A percentile compares a stretch with the other conserved stretches of the same genome.
Evolutionary conservation across 2,888 invertebrate genomes (phyloP).

Genomic region (Junonia oenone): DNA sequence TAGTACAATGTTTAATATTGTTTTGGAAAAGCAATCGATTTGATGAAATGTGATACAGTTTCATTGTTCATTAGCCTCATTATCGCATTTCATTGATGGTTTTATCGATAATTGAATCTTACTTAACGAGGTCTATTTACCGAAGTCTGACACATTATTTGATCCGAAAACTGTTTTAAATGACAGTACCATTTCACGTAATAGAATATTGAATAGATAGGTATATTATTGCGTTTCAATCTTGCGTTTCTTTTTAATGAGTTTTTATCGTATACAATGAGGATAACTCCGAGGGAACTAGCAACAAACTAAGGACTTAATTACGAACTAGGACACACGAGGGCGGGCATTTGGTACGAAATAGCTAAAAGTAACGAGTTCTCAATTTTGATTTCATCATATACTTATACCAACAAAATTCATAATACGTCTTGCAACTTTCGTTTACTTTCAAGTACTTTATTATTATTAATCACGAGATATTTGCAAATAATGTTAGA

Average conservation of each 20-base stretch:
- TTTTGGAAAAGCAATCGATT: not conserved
- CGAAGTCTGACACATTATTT: constrained; percentile 18
- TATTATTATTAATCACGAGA: no score
- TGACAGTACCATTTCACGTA: constrained; percentile 7
- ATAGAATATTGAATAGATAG: constrained; percentile 8
- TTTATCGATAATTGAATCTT: constrained; percentile 30
- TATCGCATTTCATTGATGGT: constrained; percentile 23
- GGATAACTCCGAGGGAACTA: constrained; percentile 11
- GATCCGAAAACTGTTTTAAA: constrained; percentile 17
- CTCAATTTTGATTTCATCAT: constrained; percentile 1
- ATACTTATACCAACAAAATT: not conserved
- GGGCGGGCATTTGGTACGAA: constrained; percentile 13
- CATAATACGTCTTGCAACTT: not conserved
- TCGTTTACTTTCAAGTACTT: not conserved
- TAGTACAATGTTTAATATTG: constrained; percentile 16
- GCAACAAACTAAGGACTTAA: constrained; percentile 22
- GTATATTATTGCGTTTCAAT: constrained; percentile 6
- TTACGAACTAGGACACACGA: constrained; percentile 21
- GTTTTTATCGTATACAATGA: constrained; percentile 1
- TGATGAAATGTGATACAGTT: constrained; percentile 14
- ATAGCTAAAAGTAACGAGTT: constrained; percentile 14
- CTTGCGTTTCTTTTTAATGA: constrained; percentile 1
- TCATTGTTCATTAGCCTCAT: constrained; percentile 19
- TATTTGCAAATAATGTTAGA: no score
- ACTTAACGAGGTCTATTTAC: constrained; percentile 24